phyloP scores from a whole-genome alignment of 2,113 vertebrate species.

The Plestiodon gilberti region DNA sequence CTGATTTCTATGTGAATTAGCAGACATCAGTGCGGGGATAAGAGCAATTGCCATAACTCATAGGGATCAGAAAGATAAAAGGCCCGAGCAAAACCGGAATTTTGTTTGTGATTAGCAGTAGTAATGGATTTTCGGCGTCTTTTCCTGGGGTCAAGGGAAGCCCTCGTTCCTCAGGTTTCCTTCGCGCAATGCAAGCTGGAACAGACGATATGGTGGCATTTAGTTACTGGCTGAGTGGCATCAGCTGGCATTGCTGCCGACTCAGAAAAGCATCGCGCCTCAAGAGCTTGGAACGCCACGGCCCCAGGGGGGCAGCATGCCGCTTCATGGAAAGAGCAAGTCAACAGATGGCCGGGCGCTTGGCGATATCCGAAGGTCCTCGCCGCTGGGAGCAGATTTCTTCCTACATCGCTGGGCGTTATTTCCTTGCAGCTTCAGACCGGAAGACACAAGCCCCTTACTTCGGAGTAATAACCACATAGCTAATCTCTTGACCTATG shows the following conservation, averaged over 20 bases:
- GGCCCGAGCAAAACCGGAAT: too few relatives aligned
- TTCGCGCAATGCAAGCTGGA: slow-evolving; percentile 45
- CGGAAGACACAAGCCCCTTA: not conserved
- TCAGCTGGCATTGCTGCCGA: slow-evolving; percentile 41
- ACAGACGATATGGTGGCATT: slow-evolving; percentile 30
- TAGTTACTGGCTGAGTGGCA: slow-evolving; percentile 25
- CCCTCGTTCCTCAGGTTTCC: slow-evolving; percentile 9
- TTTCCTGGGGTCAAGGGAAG: not conserved
- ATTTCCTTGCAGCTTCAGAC: not conserved
- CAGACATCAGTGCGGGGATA: not conserved
- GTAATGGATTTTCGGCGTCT: not conserved
- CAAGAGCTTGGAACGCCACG: slow-evolving; percentile 17
- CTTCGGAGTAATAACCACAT: not conserved
- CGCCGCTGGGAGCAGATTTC: fast-evolving
- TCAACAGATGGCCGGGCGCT: not conserved
- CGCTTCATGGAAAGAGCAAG: not conserved
- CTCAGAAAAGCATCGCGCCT: slow-evolving; percentile 28
- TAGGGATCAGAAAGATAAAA: not conserved
- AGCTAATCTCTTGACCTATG: too few relatives aligned
- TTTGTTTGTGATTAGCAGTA: not conserved
- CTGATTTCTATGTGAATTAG: not conserved
- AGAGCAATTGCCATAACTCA: not conserved
- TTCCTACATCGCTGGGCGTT: not conserved
- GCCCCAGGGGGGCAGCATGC: not conserved
- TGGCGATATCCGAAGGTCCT: not conserved